Percentiles rank a stretch among this genome's conserved stretches.
Evolutionary conservation across 2,797 vertebrate species (phyloP).

Genomic region (Chelidonichthys spinosus): DNA sequence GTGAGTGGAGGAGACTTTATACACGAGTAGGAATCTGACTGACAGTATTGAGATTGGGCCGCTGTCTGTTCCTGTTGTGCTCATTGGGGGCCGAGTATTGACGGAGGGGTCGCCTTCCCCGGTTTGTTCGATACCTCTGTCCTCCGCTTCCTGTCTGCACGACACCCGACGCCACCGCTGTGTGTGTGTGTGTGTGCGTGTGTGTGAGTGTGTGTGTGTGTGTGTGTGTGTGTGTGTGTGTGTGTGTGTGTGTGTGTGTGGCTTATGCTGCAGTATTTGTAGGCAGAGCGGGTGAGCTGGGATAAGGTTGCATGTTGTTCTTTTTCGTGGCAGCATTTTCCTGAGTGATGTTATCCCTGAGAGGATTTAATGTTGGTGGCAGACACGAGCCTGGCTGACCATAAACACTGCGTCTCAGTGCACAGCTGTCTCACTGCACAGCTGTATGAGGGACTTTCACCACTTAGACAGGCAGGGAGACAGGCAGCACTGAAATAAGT

Average conservation of each 20-base stretch:
- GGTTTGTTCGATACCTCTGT: slow-evolving; percentile 73
- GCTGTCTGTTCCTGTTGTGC: slow-evolving; percentile 52
- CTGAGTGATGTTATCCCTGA: slow-evolving; percentile 57
- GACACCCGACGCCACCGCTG: slow-evolving; percentile 61
- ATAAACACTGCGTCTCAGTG: slow-evolving; percentile 40
- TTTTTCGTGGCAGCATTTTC: slow-evolving; percentile 51
- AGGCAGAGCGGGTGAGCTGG: slow-evolving; percentile 7
- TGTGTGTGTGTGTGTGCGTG: slow-evolving; percentile 14
- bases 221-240: slow-evolving; percentile 21
- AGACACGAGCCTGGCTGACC: slow-evolving; percentile 36
- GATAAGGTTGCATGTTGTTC: slow-evolving; percentile 63
- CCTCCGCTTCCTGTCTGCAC: slow-evolving; percentile 75
- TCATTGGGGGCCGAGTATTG: slow-evolving; percentile 70
- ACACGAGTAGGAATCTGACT: neutral
- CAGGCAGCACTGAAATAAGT: neutral
- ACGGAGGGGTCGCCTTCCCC: slow-evolving; percentile 75
- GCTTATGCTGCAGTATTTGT: slow-evolving; percentile 45
- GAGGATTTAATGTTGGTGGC: slow-evolving; percentile 64
- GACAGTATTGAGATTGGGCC: slow-evolving; percentile 46
- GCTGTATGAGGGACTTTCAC: slow-evolving; percentile 2
- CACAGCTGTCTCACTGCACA: neutral
- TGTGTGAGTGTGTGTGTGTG: slow-evolving; percentile 11
- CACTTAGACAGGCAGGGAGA: neutral
- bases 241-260: slow-evolving; percentile 18
- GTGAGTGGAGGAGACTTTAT: neutral